Evolutionary conservation across 2,113 vertebrate species (phyloP), one percentile per base, ranked within the genome.

Genomic region (Syngnathus scovelli): DNA sequence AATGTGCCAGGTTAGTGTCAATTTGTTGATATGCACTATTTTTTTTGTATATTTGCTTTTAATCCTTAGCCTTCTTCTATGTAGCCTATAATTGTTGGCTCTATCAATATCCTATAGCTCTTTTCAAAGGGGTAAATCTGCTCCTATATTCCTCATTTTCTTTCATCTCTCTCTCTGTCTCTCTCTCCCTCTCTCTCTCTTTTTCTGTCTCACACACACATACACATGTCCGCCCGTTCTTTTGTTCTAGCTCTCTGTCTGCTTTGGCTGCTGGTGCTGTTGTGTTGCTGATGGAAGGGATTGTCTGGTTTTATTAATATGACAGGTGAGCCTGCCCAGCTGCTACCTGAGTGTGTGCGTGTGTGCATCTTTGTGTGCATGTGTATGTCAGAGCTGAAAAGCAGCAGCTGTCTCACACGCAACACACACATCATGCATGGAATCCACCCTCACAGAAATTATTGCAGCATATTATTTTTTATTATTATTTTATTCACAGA

Each of bases 311-410:
- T 87, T 85, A 85, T 87, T 87, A 83, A 87, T 83, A 85, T 85
- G 86, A 89, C 89, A 90, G 89, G 87, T 91, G 89, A 91, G 88
- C 76, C 82, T 64, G 71, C 77, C 82, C 90, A 92, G 90, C 90
- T 90, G 90, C 87, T 90, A 87, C 87, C 87, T 90, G 86, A 54
- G 64, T 74, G 7, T 78, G 67, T 39, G 33, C 70, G 70, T 52
- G 46, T 23, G 67, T 56, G 61, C 38, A 44, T 89, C 86, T 54
- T 80, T 67, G 68, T 59, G 23, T 44, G 52, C 21, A 33, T 52
- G 51, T 58, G 48, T 55, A 18, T 21, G 55, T 46, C 39, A 27
- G 66, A 65, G 70, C 66, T 74, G 78, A 72, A 75, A 69, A 76
- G 76, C 80, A 60, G 85, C 89, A 87, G 87, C 89, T 91, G 89